Evolutionary conservation across 2,797 vertebrate species (phyloP), one percentile per base, ranked within the genome.

Genomic region (Synaphobranchus kaupii): DNA sequence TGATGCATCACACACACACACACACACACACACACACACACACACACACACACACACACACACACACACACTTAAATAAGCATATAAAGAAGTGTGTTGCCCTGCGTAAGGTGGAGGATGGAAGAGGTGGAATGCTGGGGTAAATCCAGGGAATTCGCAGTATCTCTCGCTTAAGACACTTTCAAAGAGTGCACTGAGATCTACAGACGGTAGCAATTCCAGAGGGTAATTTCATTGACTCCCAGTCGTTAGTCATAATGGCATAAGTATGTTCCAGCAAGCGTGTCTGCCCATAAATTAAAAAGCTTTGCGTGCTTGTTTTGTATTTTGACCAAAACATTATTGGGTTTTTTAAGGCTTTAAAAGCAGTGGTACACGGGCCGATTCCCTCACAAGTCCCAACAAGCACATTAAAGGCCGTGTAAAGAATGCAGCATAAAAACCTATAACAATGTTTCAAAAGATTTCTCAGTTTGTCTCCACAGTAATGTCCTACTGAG

Each of bases 141-240:
- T 50, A 60, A 56, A 87, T 86, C 80, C 81, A 44, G 9, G 78
- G 86, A 86, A 86, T 88, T 71, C 83, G 82, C 25, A 68, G 10
- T 22, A 84, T n/a, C 31, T 84, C 81, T 31, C 34, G 15, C 63
- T 78, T 31, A 80, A 60, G 84, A 84, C 73, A 31, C 68, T 86
- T 89, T 88, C 73, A 84, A 89, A 89, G 84, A 48, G 68, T 78
- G 34, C 78, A 34, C 68, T 20, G 54, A 83, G 39, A 80, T 86
- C 48, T 44, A 15, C 85, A 87, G 52, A 78, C n/a, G 12, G 73
- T 71, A 80, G 83, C 10, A 4, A 50, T 60, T 84, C 83, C 87
- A 85, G n/a, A 47, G 48, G 71, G 48, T 34, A 88, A 83, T 85
- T 82, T 39, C 47, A 58, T 31, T 73, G 3, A 83, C 81, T 82